Evolutionary conservation across 2,113 vertebrate genomes (phyloP).

Genomic region (Elachura formosa): DNA sequence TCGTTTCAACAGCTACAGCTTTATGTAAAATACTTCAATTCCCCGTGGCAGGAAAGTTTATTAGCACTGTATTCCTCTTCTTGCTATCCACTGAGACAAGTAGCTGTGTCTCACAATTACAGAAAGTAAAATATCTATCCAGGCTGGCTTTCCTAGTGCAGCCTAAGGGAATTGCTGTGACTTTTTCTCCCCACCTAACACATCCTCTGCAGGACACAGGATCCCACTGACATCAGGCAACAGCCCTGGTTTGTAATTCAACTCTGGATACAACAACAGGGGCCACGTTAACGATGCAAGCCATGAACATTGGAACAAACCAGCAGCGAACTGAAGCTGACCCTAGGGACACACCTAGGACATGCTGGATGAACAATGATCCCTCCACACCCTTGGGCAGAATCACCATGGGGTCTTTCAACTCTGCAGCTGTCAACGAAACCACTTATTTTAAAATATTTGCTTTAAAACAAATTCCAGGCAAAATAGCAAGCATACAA

Average conservation of each 20-base stretch:
- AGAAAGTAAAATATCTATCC: neutral
- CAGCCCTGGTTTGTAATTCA: neutral
- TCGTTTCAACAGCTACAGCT: neutral
- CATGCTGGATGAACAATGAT: accelerated
- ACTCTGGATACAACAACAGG: neutral
- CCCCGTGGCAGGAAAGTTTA: neutral
- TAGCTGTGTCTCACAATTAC: neutral
- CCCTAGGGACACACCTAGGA: neutral
- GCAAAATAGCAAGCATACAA: neutral
- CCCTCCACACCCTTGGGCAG: neutral
- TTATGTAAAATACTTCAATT: neutral
- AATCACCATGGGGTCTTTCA: neutral
- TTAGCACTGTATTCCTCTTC: neutral
- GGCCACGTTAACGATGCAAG: neutral
- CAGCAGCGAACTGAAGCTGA: neutral
- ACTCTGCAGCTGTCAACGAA: neutral
- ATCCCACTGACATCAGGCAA: neutral
- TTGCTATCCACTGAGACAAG: neutral
- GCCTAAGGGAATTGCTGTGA: neutral
- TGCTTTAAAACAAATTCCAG: neutral
- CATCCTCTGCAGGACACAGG: neutral
- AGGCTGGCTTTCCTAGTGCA: neutral
- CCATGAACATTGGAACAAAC: neutral
- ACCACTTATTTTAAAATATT: neutral
- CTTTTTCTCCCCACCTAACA: neutral